Evolutionary conservation across 2,888 invertebrate genomes (phyloP).

Genomic region (Ophion costatus): DNA sequence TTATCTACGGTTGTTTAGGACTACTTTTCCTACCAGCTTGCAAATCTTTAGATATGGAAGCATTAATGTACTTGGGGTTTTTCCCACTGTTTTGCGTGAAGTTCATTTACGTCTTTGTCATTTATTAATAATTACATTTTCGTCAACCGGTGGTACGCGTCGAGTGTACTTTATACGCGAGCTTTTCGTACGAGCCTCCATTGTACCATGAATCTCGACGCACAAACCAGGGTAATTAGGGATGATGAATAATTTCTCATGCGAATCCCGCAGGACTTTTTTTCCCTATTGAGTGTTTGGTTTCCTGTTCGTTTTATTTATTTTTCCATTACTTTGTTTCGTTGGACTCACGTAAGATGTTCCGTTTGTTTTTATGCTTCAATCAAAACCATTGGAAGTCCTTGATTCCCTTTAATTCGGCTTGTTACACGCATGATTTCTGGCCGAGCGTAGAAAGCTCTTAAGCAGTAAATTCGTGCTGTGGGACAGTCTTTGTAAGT

Average conservation of each 20-base stretch:
- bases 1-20: conserved; percentile 55
- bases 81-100: conserved; percentile 47
- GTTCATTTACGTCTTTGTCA: conserved; percentile 53
- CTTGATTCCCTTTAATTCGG: conserved; percentile 68
- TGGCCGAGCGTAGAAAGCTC: conserved; percentile 61
- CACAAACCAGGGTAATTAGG: conserved; percentile 42
- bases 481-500: conserved; percentile 61
- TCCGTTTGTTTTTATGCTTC: conserved; percentile 30
- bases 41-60: conserved; percentile 80
- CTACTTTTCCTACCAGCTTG: conserved; percentile 66
- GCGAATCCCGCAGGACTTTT: not conserved
- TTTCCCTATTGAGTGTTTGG: conserved; percentile 19
- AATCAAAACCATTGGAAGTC: conserved; percentile 60
- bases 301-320: conserved; percentile 12
- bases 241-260: conserved; percentile 43
- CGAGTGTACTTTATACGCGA: conserved; percentile 3
- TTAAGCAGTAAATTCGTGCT: conserved; percentile 61
- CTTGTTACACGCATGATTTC: conserved; percentile 61
- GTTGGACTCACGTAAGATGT: conserved; percentile 47
- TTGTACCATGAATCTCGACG: conserved; percentile 15
- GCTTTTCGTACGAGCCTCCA: conserved; percentile 18
- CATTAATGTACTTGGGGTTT: conserved; percentile 72
- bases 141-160: conserved; percentile 23
- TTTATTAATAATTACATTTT: conserved; percentile 50
- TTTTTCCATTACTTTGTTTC: conserved; percentile 39